Percentiles rank a stretch among this genome's conserved stretches.
Conservation (phyloP, 2,888 invertebrate genomes). For the Sphaerophoria taeniata region DNA sequence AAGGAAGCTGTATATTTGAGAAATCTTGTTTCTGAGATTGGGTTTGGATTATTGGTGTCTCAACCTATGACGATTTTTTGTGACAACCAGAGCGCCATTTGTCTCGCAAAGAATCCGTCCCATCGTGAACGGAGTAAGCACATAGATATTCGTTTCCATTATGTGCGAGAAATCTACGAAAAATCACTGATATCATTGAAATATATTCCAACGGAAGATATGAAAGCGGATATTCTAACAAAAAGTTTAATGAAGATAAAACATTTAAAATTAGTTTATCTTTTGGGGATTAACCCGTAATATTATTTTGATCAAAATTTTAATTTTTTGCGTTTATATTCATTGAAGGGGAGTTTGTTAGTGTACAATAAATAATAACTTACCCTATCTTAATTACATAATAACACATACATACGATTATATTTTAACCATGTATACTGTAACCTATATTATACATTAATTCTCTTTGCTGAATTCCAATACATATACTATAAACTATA, state of each 20-base stretch:
- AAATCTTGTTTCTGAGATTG: slow-evolving; percentile 9
- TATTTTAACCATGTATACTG: too few relatives aligned
- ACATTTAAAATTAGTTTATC: too few relatives aligned
- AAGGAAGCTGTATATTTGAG: not conserved
- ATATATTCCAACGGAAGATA: not conserved
- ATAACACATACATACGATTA: too few relatives aligned
- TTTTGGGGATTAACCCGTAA: too few relatives aligned
- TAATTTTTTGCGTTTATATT: too few relatives aligned
- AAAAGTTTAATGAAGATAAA: not conserved
- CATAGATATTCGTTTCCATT: slow-evolving; percentile 6
- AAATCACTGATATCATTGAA: not conserved
- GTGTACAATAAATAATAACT: too few relatives aligned
- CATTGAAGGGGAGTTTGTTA: too few relatives aligned
- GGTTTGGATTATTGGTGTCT: not conserved
- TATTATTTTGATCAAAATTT: too few relatives aligned
- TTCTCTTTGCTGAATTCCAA: too few relatives aligned
- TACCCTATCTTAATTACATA: too few relatives aligned
- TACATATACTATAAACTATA: too few relatives aligned
- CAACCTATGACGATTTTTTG: not conserved
- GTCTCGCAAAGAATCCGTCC: not conserved
- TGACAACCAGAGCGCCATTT: slow-evolving; percentile 12
- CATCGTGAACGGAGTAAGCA: slow-evolving; percentile 2
- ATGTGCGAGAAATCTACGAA: slow-evolving; percentile 5
- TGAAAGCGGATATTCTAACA: not conserved
- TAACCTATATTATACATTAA: too few relatives aligned